Conservation (phyloP, 2,113 vertebrate genomes). For the Brachypodius melanocephalos region DNA sequence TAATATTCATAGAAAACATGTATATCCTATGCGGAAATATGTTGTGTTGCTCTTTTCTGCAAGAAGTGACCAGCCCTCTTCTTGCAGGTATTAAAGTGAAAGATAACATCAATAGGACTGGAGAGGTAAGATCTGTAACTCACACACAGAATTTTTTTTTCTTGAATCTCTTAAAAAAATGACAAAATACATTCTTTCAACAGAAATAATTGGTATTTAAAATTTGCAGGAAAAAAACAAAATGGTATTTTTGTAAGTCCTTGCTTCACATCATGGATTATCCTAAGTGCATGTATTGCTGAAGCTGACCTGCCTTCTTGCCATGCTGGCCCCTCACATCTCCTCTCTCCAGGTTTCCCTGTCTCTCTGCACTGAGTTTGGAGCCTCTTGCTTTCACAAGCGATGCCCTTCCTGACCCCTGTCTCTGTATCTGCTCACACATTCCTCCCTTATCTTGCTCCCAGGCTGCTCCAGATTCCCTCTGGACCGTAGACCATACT, state of each 20-base stretch:
- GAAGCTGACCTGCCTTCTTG: not conserved
- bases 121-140: not conserved
- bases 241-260: not conserved
- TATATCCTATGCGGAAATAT: not conserved
- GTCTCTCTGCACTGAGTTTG: not conserved
- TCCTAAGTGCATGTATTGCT: not conserved
- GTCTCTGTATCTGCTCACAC: constrained; percentile 20
- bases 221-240: not conserved
- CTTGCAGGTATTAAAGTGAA: not conserved
- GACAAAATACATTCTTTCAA: not conserved
- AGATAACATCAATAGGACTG: accelerated
- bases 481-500: not conserved
- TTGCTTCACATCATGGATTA: not conserved
- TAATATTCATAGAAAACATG: not conserved
- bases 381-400: not conserved
- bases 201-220: not conserved
- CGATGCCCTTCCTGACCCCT: not conserved
- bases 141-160: not conserved
- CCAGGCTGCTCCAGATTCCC: constrained; percentile 7
- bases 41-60: not conserved
- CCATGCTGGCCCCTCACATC: accelerated
- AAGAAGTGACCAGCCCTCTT: not conserved
- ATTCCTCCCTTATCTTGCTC: constrained; percentile 60
- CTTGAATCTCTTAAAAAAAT: not conserved
- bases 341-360: not conserved